Base-by-base conservation (phyloP, 1,140 invertebrate species). In the Magallana ariakensis region DNA sequence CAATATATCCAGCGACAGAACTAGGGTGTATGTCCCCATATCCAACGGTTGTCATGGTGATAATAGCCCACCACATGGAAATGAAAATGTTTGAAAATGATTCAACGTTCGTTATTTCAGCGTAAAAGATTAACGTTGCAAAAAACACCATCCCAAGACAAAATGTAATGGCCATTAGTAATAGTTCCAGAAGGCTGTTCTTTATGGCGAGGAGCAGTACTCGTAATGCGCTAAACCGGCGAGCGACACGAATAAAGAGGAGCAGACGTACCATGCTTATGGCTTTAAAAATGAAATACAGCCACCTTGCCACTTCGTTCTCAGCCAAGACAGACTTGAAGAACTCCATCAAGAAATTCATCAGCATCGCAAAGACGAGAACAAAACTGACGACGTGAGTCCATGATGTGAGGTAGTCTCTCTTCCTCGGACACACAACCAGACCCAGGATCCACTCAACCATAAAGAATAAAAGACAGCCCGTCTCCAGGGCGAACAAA, bases 21-120 rank as follows among this genome's bases (percentile, higher is more conserved):
- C 82, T 90, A 0, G 93, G 93, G 80, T 91, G 89, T 62, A 86
- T 87, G 88, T 95, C 95, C 7, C 95, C 95, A 87, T 95, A 95
- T 8, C 95, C 95, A 7, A 95, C 95, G 1, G 94, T 95, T 80
- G 94, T 94, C 93, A 95, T 95, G 84, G 95, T 96, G 87, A 96
- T 95, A n/a, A 95, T 92, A 8, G 95, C 94, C 95, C 95, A 95
- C 95, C 95, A 95, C 53, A 92, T 88, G 22, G 89, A 89, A 10
- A 84, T 66, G 54, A 88, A 88, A 13, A 91, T 86, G 70, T 83
- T 90, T 13, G 86, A 56, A 85, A 91, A 91, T 8, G 83, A 84
- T 46, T 87, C 75, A 13, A 85, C 54, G n/a, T 86, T 58, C 13
- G 75, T 60, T 7, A 91, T 88, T 33, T 88, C 85, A 70, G 91